Conservation (phyloP, 2,797 vertebrate genomes). For the Sitta carolinensis region DNA sequence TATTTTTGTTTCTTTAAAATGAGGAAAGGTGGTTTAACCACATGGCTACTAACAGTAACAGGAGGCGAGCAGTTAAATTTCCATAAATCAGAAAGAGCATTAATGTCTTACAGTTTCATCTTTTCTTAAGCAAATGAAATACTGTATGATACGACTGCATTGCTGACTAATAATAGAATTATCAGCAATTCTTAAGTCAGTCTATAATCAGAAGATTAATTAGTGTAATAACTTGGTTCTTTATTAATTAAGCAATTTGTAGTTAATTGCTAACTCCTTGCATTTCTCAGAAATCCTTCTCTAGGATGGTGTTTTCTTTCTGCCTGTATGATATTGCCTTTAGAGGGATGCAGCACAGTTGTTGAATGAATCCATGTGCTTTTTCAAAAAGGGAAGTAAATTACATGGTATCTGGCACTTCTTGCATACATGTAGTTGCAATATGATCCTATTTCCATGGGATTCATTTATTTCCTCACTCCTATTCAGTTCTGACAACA, state of each 20-base stretch:
- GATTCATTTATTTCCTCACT: background rate
- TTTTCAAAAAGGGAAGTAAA: background rate
- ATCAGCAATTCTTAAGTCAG: background rate
- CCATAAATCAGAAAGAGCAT: background rate
- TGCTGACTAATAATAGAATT: background rate
- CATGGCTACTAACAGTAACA: background rate
- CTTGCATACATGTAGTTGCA: background rate
- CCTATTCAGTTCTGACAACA: background rate
- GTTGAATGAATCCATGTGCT: background rate
- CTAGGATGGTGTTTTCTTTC: background rate
- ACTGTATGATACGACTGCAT: background rate
- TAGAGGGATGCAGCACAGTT: background rate
- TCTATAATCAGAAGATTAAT: background rate
- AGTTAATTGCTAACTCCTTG: background rate
- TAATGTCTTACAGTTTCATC: background rate
- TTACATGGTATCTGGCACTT: background rate
- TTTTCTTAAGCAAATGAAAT: background rate
- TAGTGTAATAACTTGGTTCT: background rate
- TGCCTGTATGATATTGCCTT: background rate
- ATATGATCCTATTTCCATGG: background rate
- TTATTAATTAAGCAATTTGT: conserved; percentile 18
- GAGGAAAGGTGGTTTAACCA: background rate
- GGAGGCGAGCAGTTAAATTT: background rate
- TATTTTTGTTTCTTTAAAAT: background rate
- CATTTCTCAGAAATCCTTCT: background rate